Conservation (phyloP, 2,888 invertebrate genomes). For the Arctia plantaginis region DNA sequence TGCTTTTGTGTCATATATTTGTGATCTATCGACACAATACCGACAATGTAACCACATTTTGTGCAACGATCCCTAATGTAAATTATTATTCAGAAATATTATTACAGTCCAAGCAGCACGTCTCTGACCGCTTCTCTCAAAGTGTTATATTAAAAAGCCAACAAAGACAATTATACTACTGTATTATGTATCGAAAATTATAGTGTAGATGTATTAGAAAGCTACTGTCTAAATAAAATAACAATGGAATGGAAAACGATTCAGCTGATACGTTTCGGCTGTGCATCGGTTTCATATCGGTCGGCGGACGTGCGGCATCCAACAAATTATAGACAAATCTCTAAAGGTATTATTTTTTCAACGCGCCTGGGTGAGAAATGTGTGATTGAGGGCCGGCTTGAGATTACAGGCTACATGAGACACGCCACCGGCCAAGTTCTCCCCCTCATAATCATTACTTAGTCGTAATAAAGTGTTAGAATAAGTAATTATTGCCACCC, state of each 20-base stretch:
- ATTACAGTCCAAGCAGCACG: constrained; percentile 23
- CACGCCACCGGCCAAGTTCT: constrained; percentile 81
- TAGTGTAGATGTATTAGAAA: constrained; percentile 67
- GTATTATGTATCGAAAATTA: constrained; percentile 61
- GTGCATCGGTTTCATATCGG: constrained; percentile 43
- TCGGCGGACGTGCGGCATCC: constrained; percentile 71
- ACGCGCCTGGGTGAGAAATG: constrained; percentile 86
- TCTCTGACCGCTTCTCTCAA: constrained; percentile 41
- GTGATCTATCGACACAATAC: constrained; percentile 22
- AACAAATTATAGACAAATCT: constrained; percentile 85
- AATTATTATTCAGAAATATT: not conserved
- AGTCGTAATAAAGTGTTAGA: constrained; percentile 83
- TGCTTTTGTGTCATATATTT: constrained; percentile 39
- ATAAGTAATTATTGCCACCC: constrained; percentile 81
- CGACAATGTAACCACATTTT: not conserved
- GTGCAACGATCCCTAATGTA: not conserved
- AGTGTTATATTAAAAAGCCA: constrained; percentile 43
- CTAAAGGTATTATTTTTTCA: constrained; percentile 85
- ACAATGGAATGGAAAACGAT: constrained; percentile 68
- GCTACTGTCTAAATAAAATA: constrained; percentile 76
- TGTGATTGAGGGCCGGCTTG: constrained; percentile 83
- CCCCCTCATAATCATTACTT: constrained; percentile 82
- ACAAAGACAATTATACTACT: constrained; percentile 42
- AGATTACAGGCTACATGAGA: constrained; percentile 81
- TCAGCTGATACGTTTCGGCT: constrained; percentile 62